Conservation (phyloP, 2,888 invertebrate genomes). For the Adineta ricciae region DNA sequence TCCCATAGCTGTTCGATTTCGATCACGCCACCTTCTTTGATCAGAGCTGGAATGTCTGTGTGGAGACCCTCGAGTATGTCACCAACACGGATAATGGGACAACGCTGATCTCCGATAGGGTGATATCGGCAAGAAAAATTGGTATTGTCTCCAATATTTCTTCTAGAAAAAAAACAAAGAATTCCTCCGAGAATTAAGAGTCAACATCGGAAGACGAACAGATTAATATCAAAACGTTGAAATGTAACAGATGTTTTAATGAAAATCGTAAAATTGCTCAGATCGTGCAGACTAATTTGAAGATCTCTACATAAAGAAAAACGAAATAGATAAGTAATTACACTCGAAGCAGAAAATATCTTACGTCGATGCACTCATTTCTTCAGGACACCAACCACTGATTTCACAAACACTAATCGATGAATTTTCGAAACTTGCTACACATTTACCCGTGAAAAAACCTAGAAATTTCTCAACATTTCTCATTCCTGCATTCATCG, state of each 20-base stretch:
- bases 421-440: background rate
- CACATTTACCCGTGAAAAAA: background rate
- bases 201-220: background rate
- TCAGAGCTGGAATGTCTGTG: background rate
- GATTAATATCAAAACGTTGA: background rate
- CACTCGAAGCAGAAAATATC: background rate
- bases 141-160: background rate
- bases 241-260: background rate
- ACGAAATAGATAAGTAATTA: background rate
- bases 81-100: background rate
- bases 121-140: background rate
- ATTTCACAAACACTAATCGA: background rate
- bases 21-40: background rate
- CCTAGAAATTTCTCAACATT: background rate
- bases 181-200: background rate
- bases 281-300: background rate
- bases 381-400: background rate
- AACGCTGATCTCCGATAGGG: background rate
- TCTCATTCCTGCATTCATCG: too few species aligned
- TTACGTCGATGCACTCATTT: background rate
- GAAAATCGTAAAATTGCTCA: background rate
- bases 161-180: background rate
- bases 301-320: background rate
- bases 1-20: background rate
- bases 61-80: background rate